Percentiles rank a stretch among this genome's conserved stretches.
Conservation (phyloP, 2,797 vertebrate species). For the Coranthus polyacanthus region DNA sequence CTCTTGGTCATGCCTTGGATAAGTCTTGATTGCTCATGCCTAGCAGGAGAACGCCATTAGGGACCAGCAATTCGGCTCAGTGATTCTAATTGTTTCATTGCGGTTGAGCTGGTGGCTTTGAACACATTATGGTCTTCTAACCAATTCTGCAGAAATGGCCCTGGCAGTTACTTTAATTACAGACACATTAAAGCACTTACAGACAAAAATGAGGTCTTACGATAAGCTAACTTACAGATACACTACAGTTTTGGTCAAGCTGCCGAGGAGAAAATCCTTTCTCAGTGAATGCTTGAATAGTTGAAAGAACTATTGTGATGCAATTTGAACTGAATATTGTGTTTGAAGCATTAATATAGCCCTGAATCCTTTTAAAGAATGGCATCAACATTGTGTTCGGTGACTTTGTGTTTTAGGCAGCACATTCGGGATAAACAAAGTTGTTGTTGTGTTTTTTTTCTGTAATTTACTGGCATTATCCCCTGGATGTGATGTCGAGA, state of each 20-base stretch:
- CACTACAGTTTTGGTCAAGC: slow-evolving; percentile 49
- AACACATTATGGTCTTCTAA: slow-evolving; percentile 72
- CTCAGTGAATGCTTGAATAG: slow-evolving; percentile 21
- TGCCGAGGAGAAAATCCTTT: slow-evolving; percentile 33
- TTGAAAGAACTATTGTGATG: slow-evolving; percentile 20
- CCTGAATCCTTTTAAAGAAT: slow-evolving; percentile 5
- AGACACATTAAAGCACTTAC: slow-evolving; percentile 78
- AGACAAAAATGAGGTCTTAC: slow-evolving; percentile 65
- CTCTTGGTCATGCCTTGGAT: slow-evolving; percentile 65
- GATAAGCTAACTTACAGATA: slow-evolving; percentile 68
- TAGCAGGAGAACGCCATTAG: slow-evolving; percentile 67
- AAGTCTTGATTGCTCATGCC: slow-evolving; percentile 73
- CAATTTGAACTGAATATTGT: slow-evolving; percentile 4
- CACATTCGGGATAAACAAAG: too few relatives aligned
- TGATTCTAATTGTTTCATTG: slow-evolving; percentile 82
- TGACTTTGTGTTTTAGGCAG: too few relatives aligned
- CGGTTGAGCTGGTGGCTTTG: slow-evolving; percentile 73
- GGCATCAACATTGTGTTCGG: too few relatives aligned
- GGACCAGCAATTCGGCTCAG: slow-evolving; percentile 69
- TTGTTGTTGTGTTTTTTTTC: too few relatives aligned
- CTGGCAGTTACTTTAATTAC: slow-evolving; percentile 79
- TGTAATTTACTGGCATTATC: too few relatives aligned
- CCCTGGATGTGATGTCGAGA: too few relatives aligned
- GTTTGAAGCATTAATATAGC: slow-evolving; percentile 13
- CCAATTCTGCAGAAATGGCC: slow-evolving; percentile 64